Percentiles rank a stretch among this genome's conserved stretches.
phyloP scores from a whole-genome alignment of 2,888 invertebrate genomes.

The Strigamia transsilvanica region DNA sequence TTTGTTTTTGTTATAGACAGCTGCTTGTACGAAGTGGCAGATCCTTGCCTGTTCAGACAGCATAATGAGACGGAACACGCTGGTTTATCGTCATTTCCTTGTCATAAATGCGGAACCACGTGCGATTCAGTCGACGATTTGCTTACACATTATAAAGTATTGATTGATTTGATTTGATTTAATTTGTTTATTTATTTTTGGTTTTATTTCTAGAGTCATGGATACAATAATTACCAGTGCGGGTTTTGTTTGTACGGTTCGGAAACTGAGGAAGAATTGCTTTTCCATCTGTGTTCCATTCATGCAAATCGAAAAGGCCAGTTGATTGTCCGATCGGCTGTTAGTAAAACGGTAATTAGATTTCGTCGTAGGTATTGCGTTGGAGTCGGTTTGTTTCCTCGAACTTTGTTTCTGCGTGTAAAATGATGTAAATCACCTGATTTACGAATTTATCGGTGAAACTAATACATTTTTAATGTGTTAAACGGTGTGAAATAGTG shows the following conservation, averaged over 20 bases:
- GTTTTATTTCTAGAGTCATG: conserved; percentile 51
- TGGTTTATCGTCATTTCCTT: conserved; percentile 41
- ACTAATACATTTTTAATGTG: too few species aligned
- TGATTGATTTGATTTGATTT: neutral
- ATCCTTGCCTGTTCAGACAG: conserved; percentile 49
- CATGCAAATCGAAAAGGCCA: conserved; percentile 59
- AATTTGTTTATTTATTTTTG: too few species aligned
- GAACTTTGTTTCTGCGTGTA: too few species aligned
- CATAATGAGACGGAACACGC: conserved; percentile 36
- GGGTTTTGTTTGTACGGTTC: conserved; percentile 67
- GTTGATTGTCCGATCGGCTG: conserved; percentile 50
- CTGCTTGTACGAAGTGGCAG: conserved; percentile 48
- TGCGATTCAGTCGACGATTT: conserved; percentile 20
- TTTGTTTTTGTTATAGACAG: neutral
- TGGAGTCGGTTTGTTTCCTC: too few species aligned
- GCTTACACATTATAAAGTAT: conserved; percentile 51
- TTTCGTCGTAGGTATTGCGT: neutral
- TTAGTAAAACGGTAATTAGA: conserved; percentile 9
- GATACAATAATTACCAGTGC: conserved; percentile 66
- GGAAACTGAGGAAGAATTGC: conserved; percentile 63
- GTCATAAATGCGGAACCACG: conserved; percentile 30
- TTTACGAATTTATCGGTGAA: too few species aligned
- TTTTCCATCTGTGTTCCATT: conserved; percentile 65
- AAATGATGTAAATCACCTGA: too few species aligned
- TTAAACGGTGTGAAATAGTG: too few species aligned